phyloP scores from a whole-genome alignment of 2,888 invertebrate species.

The Drosophila cracens region DNA sequence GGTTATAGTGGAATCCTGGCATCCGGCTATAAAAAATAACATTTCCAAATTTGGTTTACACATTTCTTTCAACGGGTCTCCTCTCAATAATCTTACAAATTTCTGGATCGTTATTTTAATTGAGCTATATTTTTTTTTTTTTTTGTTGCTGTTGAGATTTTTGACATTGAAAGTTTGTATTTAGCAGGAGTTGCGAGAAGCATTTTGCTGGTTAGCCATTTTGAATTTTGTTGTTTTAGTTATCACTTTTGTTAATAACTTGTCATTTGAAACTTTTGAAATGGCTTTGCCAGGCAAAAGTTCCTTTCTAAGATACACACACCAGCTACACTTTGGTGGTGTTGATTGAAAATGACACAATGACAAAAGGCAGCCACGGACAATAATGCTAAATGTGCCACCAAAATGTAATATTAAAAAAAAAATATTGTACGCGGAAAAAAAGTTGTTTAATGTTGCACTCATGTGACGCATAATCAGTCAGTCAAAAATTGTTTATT shows the following conservation, averaged over 20 bases:
- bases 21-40: background rate
- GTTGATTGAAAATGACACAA: background rate
- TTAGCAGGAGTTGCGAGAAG: background rate
- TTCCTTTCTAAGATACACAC: background rate
- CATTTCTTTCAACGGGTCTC: background rate
- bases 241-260: background rate
- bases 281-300: background rate
- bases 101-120: background rate
- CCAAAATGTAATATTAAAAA: background rate
- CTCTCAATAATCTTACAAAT: background rate
- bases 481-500: background rate
- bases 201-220: background rate
- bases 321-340: background rate
- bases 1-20: background rate
- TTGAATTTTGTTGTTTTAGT: background rate
- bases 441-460: background rate
- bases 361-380: background rate
- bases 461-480: background rate
- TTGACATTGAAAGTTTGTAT: background rate
- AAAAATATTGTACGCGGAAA: background rate
- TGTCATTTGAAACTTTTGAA: background rate
- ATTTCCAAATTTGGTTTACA: background rate
- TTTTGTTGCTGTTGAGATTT: background rate
- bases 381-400: background rate
- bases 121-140: background rate